A percentile compares a stretch with the other conserved stretches of the same genome.
Conservation (phyloP, 2,113 vertebrate species). For the Heloderma charlesbogerti region DNA sequence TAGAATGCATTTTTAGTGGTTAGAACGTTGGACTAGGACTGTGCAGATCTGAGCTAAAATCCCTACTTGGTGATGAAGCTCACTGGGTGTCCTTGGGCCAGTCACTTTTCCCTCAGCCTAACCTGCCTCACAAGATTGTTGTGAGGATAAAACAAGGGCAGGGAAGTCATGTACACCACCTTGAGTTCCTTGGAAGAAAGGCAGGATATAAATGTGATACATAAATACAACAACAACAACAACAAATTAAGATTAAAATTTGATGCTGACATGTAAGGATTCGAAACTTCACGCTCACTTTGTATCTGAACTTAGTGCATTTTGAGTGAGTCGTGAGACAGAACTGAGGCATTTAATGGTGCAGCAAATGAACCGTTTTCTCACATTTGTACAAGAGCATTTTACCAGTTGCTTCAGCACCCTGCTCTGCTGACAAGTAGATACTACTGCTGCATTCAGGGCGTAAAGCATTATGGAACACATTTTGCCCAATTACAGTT, state of each 20-base stretch:
- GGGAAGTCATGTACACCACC: background rate
- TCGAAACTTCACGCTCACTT: background rate
- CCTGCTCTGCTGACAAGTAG: conserved; percentile 54
- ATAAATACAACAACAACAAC: background rate
- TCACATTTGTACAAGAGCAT: conserved; percentile 37
- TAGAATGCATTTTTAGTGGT: too few relatives aligned
- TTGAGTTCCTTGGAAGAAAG: background rate
- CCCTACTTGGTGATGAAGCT: too few relatives aligned
- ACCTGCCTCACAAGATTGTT: background rate
- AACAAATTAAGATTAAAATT: background rate
- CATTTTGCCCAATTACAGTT: conserved; percentile 72
- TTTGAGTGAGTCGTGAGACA: background rate
- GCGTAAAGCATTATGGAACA: conserved; percentile 68
- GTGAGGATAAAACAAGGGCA: background rate
- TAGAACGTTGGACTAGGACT: too few relatives aligned
- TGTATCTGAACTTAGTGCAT: background rate
- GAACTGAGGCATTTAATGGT: conserved; percentile 35
- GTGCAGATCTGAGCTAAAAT: too few relatives aligned
- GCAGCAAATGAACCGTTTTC: conserved; percentile 10
- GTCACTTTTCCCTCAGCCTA: background rate
- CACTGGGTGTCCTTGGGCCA: background rate
- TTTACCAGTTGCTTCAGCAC: conserved; percentile 43
- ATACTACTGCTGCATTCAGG: conserved; percentile 36
- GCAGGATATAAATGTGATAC: background rate
- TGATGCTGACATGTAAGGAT: background rate